These are phyloP conservation scores for Tetramorium simillimum DNA, from an alignment of 1,140 invertebrate genomes.

Conservation along the genomic window DNA sequence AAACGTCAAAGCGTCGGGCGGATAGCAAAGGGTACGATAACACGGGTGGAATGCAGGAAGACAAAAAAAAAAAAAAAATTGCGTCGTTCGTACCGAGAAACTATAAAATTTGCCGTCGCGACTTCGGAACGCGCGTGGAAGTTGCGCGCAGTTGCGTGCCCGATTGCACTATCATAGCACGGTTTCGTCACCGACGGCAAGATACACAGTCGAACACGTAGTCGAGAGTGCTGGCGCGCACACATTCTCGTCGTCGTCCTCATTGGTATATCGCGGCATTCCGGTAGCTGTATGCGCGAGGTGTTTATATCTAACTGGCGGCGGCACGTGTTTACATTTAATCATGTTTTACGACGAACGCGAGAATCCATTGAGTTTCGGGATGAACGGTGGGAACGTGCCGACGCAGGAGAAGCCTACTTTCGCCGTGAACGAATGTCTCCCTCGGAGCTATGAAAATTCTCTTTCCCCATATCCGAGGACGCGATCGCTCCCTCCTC, in stretches of 20 bases:
- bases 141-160: conserved; percentile 1
- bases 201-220: conserved; percentile 8
- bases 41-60: neutral
- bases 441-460: conserved; percentile 36
- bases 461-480: neutral
- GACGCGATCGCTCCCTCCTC: conserved; percentile 1
- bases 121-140: neutral
- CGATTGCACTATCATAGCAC: neutral
- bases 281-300: neutral
- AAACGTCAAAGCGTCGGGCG: conserved; percentile 24
- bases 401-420: conserved; percentile 29
- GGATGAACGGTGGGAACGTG: conserved; percentile 51
- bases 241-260: neutral
- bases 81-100: neutral
- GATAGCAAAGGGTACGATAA: conserved; percentile 4
- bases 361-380: conserved; percentile 50
- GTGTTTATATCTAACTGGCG: conserved; percentile 58
- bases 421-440: conserved; percentile 44
- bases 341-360: conserved; percentile 61
- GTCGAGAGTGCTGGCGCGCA: neutral
- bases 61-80: conserved; percentile 20
- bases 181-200: neutral
- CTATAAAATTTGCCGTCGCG: conserved; percentile 11
- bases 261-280: conserved; percentile 18
- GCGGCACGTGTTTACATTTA: conserved; percentile 65